These are phyloP conservation scores for Nothoprocta perdicaria DNA, from an alignment of 2,113 vertebrate genomes.

Conservation along the genomic window DNA sequence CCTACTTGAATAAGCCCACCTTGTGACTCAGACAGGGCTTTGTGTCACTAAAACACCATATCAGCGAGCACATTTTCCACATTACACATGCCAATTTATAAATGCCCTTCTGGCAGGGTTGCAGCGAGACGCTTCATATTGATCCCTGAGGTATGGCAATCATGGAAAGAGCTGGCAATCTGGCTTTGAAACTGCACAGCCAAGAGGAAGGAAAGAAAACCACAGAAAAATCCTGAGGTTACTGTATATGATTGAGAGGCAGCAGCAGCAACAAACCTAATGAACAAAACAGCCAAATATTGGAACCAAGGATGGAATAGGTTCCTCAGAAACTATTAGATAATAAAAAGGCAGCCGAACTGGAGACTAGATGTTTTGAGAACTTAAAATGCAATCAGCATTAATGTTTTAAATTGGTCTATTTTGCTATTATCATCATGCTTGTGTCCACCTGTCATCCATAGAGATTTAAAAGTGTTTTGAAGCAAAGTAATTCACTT, in stretches of 20 bases:
- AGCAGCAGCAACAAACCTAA: neutral
- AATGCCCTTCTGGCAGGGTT: neutral
- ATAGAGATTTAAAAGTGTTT: conserved; percentile 4
- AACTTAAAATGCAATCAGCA: neutral
- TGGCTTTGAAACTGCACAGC: neutral
- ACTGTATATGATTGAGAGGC: neutral
- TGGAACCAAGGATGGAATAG: neutral
- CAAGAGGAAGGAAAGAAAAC: conserved; percentile 22
- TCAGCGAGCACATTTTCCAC: neutral
- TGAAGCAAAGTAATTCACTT: conserved; percentile 8
- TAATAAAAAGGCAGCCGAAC: neutral
- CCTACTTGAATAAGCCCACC: neutral
- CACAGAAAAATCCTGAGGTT: neutral
- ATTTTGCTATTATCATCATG: neutral
- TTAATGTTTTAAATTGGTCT: neutral
- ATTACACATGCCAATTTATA: neutral
- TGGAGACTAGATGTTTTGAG: neutral
- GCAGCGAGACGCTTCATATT: neutral
- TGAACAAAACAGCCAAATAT: neutral
- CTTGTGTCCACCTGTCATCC: neutral
- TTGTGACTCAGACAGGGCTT: neutral
- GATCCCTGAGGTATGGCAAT: neutral
- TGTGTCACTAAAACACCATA: neutral
- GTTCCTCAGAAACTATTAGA: neutral
- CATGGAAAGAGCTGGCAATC: conserved; percentile 17